These are phyloP conservation scores for Champsocephalus esox DNA, from an alignment of 2,797 vertebrate genomes.

Conservation along the genomic window DNA sequence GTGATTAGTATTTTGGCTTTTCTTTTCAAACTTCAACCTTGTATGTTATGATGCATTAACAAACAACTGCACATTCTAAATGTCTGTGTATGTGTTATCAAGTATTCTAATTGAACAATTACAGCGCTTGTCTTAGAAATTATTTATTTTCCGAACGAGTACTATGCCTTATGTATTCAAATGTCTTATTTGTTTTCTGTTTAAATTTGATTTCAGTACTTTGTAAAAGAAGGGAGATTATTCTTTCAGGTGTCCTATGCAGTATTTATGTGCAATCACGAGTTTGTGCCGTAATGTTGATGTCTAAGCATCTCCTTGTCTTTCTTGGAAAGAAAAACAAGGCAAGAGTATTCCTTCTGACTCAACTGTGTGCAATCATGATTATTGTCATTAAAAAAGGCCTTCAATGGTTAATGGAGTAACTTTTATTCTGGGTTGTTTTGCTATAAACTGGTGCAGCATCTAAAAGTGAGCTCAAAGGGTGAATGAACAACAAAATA, in stretches of 20 bases:
- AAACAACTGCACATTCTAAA: constrained; percentile 41
- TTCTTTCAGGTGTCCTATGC: constrained; percentile 33
- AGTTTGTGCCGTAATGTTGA: constrained; percentile 28
- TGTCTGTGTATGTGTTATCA: constrained; percentile 24
- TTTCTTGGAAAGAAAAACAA: constrained; percentile 35
- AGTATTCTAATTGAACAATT: constrained; percentile 11
- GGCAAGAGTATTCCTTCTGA: constrained; percentile 29
- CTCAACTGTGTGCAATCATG: constrained; percentile 52
- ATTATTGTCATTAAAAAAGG: constrained; percentile 60
- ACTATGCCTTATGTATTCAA: constrained; percentile 18
- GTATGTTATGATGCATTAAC: constrained; percentile 22
- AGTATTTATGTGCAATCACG: constrained; percentile 59
- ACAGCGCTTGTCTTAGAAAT: constrained; percentile 15
- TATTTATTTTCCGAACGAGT: constrained; percentile 62
- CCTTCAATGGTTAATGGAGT: constrained; percentile 24
- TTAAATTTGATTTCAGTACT: constrained; percentile 44
- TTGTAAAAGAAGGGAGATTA: constrained; percentile 45
- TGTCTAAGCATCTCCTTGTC: neutral
- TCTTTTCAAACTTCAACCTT: constrained; percentile 24
- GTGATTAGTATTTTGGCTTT: constrained; percentile 2
- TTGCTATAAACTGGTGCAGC: constrained; percentile 1
- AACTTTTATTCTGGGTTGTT: neutral
- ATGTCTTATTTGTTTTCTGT: constrained; percentile 47
- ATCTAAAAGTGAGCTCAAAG: neutral
- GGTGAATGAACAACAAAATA: constrained; percentile 2